Percentiles rank a stretch among this genome's conserved stretches.
phyloP scores from a whole-genome alignment of 2,113 vertebrate genomes.

The Blennius ocellaris region DNA sequence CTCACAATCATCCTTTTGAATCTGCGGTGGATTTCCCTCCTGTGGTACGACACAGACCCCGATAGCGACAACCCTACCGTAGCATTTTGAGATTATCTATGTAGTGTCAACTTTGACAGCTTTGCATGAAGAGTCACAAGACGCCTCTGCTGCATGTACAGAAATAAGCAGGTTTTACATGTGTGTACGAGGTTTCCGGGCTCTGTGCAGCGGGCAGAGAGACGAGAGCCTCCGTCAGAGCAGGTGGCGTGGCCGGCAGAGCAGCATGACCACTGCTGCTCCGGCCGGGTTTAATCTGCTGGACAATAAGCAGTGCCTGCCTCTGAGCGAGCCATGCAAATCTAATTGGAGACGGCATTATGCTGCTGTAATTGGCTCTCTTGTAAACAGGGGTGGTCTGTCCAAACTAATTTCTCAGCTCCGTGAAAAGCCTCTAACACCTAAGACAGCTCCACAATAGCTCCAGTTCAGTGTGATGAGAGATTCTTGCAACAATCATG shows the following conservation, averaged over 20 bases:
- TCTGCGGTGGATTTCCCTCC: no score
- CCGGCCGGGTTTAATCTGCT: conserved; percentile 57
- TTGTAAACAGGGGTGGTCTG: conserved; percentile 57
- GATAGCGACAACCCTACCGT: no score
- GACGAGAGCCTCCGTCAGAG: no score
- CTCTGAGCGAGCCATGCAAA: conserved; percentile 51
- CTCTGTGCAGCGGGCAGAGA: background rate
- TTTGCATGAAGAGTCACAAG: no score
- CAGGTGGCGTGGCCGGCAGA: conserved; percentile 15
- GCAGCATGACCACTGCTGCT: conserved; percentile 12
- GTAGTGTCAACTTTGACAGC: no score
- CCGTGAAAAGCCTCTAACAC: conserved; percentile 14
- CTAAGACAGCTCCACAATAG: conserved; percentile 43
- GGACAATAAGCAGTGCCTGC: conserved; percentile 50
- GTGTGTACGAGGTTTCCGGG: background rate
- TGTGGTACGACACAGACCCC: no score
- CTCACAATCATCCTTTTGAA: no score
- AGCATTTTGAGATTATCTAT: no score
- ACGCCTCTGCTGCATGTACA: no score
- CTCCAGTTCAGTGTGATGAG: background rate
- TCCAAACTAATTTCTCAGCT: conserved; percentile 65
- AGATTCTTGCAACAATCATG: no score
- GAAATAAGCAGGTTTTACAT: no score
- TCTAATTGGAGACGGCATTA: conserved; percentile 72
- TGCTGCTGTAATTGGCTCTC: conserved; percentile 68